Evolutionary conservation across 2,113 vertebrate genomes (phyloP).

Genomic region (Trichomycterus rosablanca): DNA sequence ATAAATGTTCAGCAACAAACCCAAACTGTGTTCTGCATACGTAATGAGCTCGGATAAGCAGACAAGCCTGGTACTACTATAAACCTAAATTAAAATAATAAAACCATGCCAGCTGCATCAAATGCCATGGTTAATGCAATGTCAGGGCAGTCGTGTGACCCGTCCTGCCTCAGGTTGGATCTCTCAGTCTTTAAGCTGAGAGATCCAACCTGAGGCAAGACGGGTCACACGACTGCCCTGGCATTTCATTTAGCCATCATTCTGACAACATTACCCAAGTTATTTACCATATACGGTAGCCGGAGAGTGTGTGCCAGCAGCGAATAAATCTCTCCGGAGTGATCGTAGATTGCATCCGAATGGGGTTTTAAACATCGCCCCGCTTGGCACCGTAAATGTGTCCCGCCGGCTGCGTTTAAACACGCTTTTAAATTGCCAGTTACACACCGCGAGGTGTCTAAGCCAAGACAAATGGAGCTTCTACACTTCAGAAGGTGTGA

Average conservation of each 20-base stretch:
- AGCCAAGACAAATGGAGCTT: slow-evolving; percentile 28
- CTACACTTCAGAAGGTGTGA: too few species aligned
- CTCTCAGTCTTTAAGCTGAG: neutral
- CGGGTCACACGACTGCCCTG: slow-evolving; percentile 3
- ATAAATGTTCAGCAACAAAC: neutral
- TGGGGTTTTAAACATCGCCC: slow-evolving; percentile 62
- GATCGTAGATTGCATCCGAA: slow-evolving; percentile 60
- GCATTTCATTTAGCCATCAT: too few species aligned
- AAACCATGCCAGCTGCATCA: slow-evolving; percentile 12
- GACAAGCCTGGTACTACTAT: neutral
- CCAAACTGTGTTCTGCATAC: neutral
- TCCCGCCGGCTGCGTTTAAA: slow-evolving; percentile 35
- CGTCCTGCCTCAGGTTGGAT: slow-evolving; percentile 2
- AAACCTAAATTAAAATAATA: slow-evolving; percentile 15
- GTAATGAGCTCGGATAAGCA: slow-evolving; percentile 1
- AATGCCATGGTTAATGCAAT: neutral
- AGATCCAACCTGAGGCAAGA: slow-evolving; percentile 1
- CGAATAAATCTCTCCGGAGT: slow-evolving; percentile 59
- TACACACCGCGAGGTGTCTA: slow-evolving; percentile 36
- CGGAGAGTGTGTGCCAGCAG: slow-evolving; percentile 42
- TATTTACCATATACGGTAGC: slow-evolving; percentile 48
- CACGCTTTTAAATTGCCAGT: slow-evolving; percentile 48
- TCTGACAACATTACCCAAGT: slow-evolving; percentile 52
- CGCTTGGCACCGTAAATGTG: slow-evolving; percentile 52
- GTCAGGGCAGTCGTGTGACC: neutral